Evolutionary conservation across 2,113 vertebrate species (phyloP).

Genomic region (Hystrix cristata): DNA sequence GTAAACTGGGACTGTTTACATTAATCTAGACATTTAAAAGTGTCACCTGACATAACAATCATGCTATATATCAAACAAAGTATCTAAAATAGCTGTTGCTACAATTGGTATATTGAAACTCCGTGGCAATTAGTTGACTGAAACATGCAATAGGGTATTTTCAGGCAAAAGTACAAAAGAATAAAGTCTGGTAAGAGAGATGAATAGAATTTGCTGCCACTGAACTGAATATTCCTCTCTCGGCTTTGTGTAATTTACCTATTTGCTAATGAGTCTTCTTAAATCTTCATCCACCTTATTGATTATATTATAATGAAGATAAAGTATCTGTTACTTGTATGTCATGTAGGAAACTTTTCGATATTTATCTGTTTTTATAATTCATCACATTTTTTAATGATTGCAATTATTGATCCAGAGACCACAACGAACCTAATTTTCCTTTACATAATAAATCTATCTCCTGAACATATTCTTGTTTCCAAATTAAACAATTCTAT

Average conservation of each 20-base stretch:
- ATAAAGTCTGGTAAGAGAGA: background rate
- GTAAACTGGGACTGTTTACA: background rate
- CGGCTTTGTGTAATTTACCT: conserved; percentile 33
- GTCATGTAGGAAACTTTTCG: conserved; percentile 48
- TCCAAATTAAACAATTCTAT: background rate
- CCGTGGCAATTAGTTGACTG: background rate
- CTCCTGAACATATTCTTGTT: background rate
- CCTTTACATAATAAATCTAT: background rate
- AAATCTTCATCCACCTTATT: conserved; percentile 66
- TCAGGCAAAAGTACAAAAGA: background rate
- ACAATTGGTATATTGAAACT: background rate
- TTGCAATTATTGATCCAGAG: conserved; percentile 3
- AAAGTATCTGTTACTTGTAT: conserved; percentile 3
- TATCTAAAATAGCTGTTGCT: background rate
- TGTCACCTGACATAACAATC: background rate
- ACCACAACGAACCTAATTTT: conserved; percentile 6
- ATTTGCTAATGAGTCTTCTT: conserved; percentile 54
- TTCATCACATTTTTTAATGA: conserved; percentile 50
- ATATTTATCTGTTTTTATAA: conserved; percentile 12
- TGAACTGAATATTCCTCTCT: background rate
- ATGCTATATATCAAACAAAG: background rate
- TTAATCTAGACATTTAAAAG: conserved; percentile 22
- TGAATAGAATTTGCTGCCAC: background rate
- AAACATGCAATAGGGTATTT: conserved; percentile 1
- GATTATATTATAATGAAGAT: conserved; percentile 60